These are phyloP conservation scores for Pteria penguin DNA, from an alignment of 2,888 invertebrate species.

Conservation along the genomic window DNA sequence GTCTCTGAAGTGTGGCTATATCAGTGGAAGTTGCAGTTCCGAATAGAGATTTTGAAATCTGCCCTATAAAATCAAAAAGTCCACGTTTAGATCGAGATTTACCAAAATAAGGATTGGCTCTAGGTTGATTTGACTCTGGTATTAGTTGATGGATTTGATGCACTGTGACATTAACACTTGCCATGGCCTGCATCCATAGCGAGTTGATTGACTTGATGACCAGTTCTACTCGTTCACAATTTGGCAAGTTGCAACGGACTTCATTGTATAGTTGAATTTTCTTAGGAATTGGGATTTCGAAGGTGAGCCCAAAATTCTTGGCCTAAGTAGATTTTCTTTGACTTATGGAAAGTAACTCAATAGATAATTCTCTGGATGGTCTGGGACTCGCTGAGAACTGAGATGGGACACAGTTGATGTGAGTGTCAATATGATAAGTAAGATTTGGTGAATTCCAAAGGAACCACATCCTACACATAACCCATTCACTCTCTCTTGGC, in stretches of 20 bases:
- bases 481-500: too few species aligned
- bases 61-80: slow-evolving; percentile 20
- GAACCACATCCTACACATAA: too few species aligned
- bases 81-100: slow-evolving; percentile 5
- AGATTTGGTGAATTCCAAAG: too few species aligned
- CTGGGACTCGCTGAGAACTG: too few species aligned
- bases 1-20: neutral
- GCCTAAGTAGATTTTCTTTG: neutral
- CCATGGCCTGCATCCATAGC: too few species aligned
- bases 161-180: slow-evolving; percentile 1
- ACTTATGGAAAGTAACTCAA: neutral
- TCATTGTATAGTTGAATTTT: neutral
- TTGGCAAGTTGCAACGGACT: neutral
- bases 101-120: neutral
- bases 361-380: slow-evolving; percentile 8
- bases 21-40: slow-evolving; percentile 5
- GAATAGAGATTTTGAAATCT: slow-evolving; percentile 7
- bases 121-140: neutral
- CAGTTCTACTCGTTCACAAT: neutral
- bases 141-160: neutral
- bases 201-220: too few species aligned
- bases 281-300: neutral
- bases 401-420: too few species aligned
- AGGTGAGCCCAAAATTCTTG: neutral
- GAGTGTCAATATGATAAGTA: too few species aligned